A percentile compares a stretch with the other conserved stretches of the same genome.
Conservation (phyloP, 1,140 invertebrate genomes). For the Bombus polaris region DNA sequence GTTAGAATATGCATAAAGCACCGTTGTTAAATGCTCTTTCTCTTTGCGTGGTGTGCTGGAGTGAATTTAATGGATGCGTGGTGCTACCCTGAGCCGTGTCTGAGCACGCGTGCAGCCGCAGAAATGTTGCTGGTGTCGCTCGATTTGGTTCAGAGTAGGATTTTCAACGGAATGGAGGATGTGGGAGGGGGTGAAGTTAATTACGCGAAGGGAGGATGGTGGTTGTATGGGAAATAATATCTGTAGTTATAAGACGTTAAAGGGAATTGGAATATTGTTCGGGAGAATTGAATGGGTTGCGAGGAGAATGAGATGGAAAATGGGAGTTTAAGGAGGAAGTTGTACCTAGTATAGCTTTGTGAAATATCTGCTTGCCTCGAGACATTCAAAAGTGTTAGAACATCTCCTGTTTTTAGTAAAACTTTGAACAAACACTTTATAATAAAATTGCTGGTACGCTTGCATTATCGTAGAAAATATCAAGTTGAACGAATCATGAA, state of each 20-base stretch:
- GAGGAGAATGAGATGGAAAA: not conserved
- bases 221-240: slow-evolving; percentile 19
- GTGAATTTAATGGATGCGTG: slow-evolving; percentile 57
- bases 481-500: not conserved
- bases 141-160: not conserved
- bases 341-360: not conserved
- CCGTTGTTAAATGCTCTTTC: slow-evolving; percentile 67
- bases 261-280: not conserved
- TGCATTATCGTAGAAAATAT: not conserved
- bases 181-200: not conserved
- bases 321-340: not conserved
- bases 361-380: not conserved
- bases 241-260: not conserved
- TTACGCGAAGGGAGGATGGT: not conserved
- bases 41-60: slow-evolving; percentile 23
- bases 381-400: no score
- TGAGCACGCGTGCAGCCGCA: slow-evolving; percentile 45
- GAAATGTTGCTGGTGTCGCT: slow-evolving; percentile 42
- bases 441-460: not conserved
- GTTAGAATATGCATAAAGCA: slow-evolving; percentile 70
- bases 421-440: not conserved
- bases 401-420: not conserved
- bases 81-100: not conserved
- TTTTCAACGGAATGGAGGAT: not conserved
- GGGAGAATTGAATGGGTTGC: not conserved